phyloP scores from a whole-genome alignment of 2,113 vertebrate species.

The Pao palembangensis region DNA sequence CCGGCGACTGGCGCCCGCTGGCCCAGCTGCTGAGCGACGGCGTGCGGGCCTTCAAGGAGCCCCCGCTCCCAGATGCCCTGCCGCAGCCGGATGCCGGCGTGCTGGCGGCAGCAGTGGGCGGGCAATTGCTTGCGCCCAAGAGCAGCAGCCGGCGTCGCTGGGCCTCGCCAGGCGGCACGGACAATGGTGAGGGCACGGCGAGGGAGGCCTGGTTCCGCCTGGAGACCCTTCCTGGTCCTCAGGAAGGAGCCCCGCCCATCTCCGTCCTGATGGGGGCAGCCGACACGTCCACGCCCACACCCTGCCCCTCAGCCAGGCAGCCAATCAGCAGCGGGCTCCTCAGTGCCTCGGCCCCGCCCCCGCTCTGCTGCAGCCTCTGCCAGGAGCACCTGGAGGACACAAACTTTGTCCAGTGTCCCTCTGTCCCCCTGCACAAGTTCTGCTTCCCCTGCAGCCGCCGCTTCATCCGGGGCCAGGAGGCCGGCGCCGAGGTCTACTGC shows the following conservation, averaged over 20 bases:
- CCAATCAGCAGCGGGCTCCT: conserved; percentile 79
- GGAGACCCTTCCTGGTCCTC: conserved; percentile 59
- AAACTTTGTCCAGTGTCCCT: conserved; percentile 87
- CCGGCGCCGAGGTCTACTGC: conserved; percentile 85
- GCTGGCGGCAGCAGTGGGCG: conserved; percentile 62
- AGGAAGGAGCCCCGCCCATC: conserved; percentile 81
- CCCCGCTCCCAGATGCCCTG: conserved; percentile 76
- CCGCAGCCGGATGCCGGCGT: conserved; percentile 78
- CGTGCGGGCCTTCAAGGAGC: conserved; percentile 83
- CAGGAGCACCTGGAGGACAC: conserved; percentile 85
- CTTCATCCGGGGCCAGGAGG: conserved; percentile 85
- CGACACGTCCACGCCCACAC: conserved; percentile 58
- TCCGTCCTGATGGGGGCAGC: conserved; percentile 86
- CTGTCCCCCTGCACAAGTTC: conserved; percentile 85
- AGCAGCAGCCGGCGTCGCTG: conserved; percentile 68
- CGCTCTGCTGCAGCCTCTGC: conserved; percentile 86
- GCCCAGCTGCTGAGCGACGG: conserved; percentile 82
- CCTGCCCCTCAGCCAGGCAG: conserved; percentile 28
- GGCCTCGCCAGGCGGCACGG: conserved; percentile 75
- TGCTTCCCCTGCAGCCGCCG: conserved; percentile 88
- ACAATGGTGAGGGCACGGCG: conserved; percentile 78
- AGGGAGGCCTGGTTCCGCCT: conserved; percentile 59
- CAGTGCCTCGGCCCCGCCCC: conserved; percentile 68
- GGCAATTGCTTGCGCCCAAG: conserved; percentile 54
- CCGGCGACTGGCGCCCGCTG: conserved; percentile 86